Percentiles rank a stretch among this genome's conserved stretches.
These are phyloP conservation scores for Drosophila kuntzei DNA, from an alignment of 2,888 invertebrate genomes.

Conservation along the genomic window DNA sequence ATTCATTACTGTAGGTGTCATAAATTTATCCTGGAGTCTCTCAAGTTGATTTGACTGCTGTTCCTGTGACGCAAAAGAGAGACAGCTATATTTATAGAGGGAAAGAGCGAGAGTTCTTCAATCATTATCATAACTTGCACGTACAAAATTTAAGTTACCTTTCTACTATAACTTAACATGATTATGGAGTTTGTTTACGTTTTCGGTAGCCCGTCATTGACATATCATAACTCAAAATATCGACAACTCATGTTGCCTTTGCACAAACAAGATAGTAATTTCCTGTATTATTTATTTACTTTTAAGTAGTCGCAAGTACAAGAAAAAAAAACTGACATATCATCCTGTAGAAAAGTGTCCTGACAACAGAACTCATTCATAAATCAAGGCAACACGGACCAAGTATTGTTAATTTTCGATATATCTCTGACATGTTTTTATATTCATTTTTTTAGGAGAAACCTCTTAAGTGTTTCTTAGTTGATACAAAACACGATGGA, in stretches of 20 bases:
- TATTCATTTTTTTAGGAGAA: constrained; percentile 41
- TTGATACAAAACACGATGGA: constrained; percentile 14
- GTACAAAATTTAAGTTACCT: constrained; percentile 2
- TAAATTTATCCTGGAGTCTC: constrained; percentile 53
- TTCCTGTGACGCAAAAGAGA: constrained; percentile 37
- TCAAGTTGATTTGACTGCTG: constrained; percentile 65
- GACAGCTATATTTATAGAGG: not conserved
- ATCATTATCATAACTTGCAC: constrained; percentile 15
- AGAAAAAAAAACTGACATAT: constrained; percentile 43
- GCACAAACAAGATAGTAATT: constrained; percentile 61
- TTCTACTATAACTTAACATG: constrained; percentile 10
- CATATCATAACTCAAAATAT: constrained; percentile 46
- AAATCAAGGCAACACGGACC: constrained; percentile 57
- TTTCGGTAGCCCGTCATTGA: constrained; percentile 59
- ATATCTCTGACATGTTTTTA: constrained; percentile 41
- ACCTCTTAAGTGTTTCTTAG: constrained; percentile 60
- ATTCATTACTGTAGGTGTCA: constrained; percentile 56
- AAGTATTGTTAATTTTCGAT: constrained; percentile 71
- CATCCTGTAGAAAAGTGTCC: constrained; percentile 60
- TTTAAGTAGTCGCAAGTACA: constrained; percentile 66
- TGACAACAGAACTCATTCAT: constrained; percentile 73
- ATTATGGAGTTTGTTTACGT: constrained; percentile 24
- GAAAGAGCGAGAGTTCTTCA: not conserved
- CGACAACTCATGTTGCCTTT: constrained; percentile 58
- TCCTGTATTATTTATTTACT: constrained; percentile 70